Base-by-base conservation (phyloP, 2,888 invertebrate species). In the Tortricodes alternella region DNA sequence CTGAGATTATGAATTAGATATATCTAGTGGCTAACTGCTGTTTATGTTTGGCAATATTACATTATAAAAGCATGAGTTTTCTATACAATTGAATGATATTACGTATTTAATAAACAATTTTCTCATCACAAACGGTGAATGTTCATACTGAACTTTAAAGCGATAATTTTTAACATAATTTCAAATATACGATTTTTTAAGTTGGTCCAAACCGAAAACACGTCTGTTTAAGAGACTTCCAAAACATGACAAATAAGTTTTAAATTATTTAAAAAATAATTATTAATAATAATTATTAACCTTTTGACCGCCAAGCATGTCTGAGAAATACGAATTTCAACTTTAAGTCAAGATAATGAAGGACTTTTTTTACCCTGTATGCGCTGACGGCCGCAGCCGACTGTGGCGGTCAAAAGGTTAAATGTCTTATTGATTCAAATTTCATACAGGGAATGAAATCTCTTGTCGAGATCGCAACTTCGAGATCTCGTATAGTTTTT, bases 141-240 rank as follows among this genome's bases (percentile, higher is more conserved):
- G 8, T 18, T 43, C 18, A 15, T 24, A 35, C 18, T 32, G 32
- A 32, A 38, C 15, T 6, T 37, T 7, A 21, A 8, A 13, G 24
- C 19, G 16, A 27, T 32, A n/a, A 5, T 23, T 37, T 46, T 39
- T 23, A 39, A 19, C 32, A 34, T 3, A 53, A 52, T 27, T 21
- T 46, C 29, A 29, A 27, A 8, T 19, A 39, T 24, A 43, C 41
- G 24, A 23, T 43, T 43, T 6, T 46, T 53, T 56, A 50, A 57
- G 53, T 68, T 66, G 76, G 76, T 77, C 77, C 73, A 68, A 72
- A 68, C 71, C 71, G 59, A 66, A 67, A 69, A 67, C 63, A 58
- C 29, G 13, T 34, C 24, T 46, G 32, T 32, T 46, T 19, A 34
- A 24, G 11, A 3, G 15, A 29, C 21, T 24, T 37, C 6, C 35